These are phyloP conservation scores for Microctonus brassicae DNA, from an alignment of 2,888 invertebrate genomes.

Conservation along the genomic window DNA sequence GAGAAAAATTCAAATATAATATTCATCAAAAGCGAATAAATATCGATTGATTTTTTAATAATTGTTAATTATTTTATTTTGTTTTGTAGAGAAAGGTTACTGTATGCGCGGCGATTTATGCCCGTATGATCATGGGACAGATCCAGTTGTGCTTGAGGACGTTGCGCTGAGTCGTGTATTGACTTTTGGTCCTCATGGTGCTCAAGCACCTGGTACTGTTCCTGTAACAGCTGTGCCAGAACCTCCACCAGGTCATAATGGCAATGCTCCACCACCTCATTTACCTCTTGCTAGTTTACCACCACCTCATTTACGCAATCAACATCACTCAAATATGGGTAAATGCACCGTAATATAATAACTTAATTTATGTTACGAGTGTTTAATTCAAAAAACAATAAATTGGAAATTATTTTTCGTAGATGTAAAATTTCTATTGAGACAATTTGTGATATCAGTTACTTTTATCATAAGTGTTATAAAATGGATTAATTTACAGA, in stretches of 20 bases:
- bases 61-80: conserved; percentile 40
- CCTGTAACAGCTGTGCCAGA: conserved; percentile 61
- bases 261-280: conserved; percentile 66
- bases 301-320: conserved; percentile 67
- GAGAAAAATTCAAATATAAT: conserved; percentile 52
- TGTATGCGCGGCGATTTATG: conserved; percentile 98
- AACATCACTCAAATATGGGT: conserved; percentile 68
- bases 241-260: conserved; percentile 64
- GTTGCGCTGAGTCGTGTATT: conserved; percentile 75
- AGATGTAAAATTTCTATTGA: too few relatives aligned
- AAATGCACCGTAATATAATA: conserved; percentile 35
- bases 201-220: conserved; percentile 61
- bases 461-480: too few relatives aligned
- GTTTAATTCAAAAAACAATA: too few relatives aligned
- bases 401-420: not conserved
- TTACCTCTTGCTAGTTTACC: conserved; percentile 67
- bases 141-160: conserved; percentile 95
- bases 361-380: not conserved
- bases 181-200: conserved; percentile 71
- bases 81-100: conserved; percentile 90
- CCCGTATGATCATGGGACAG: conserved; percentile 96
- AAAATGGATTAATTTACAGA: too few relatives aligned
- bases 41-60: conserved; percentile 18
- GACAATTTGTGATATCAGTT: too few relatives aligned
- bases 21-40: not conserved